Conservation (phyloP, 2,797 vertebrate genomes). For the Parotocinclus haroldoi region DNA sequence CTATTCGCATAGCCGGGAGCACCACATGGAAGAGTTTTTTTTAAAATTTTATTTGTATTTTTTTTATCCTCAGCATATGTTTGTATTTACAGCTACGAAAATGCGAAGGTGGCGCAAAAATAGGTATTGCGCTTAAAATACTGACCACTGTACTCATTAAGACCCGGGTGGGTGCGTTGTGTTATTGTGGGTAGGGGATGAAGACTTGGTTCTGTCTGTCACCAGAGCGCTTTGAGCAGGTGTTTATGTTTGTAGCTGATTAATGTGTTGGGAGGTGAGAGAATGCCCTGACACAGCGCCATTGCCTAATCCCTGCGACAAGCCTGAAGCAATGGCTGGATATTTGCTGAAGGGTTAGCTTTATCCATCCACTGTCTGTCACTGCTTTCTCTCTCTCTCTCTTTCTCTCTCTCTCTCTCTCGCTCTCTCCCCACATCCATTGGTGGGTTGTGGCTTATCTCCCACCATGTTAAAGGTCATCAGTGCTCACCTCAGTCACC, state of each 20-base stretch:
- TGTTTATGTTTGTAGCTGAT: conserved; percentile 31
- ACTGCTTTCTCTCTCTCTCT: conserved; percentile 23
- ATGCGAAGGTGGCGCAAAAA: not conserved
- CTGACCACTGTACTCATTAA: not conserved
- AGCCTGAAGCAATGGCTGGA: conserved; percentile 50
- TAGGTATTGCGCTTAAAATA: not conserved
- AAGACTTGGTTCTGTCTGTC: not conserved
- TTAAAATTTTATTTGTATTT: no score
- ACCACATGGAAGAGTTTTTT: not conserved
- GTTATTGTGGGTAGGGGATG: not conserved
- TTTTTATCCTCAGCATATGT: not conserved
- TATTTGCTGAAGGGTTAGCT: conserved; percentile 56
- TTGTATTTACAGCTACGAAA: not conserved
- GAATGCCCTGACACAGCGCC: conserved; percentile 7
- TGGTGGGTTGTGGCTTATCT: conserved; percentile 6
- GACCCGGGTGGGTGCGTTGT: not conserved
- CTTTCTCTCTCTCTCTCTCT: not conserved
- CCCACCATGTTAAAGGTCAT: conserved; percentile 16
- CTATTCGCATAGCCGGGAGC: not conserved
- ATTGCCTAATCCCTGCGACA: conserved; percentile 57
- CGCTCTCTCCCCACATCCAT: not conserved
- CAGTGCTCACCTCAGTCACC: conserved; percentile 11
- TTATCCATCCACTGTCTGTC: conserved; percentile 55
- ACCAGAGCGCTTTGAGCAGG: conserved; percentile 8
- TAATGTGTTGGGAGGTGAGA: conserved; percentile 21